Base-by-base conservation (phyloP, 2,888 invertebrate species). In the Amblyjoppa proteus region DNA sequence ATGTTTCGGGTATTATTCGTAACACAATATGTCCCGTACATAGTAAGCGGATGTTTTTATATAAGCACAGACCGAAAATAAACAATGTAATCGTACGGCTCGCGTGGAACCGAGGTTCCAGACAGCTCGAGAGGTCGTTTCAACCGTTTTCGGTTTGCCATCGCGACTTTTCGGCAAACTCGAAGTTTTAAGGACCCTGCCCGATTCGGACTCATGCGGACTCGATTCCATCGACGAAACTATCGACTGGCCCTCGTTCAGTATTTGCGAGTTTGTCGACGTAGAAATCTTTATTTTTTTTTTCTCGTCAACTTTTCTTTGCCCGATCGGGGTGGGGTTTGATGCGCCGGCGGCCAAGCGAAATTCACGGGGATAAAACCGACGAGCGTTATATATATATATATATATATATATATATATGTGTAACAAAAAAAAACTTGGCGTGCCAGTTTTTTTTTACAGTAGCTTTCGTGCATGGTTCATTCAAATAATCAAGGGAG, bases 251-350 rank as follows among this genome's bases (percentile, higher is more conserved):
- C 31, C n/a, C 16, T 64, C 34, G 64, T 11, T 13, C 16, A 16
- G 34, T 64, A 61, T 64, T 64, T n/a, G 64, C 64, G 31, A 64
- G 34, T 64, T 34, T 28, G 16, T 16, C 64, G 64, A 31, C 9
- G 16, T 6, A 6, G 38, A 7, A 16, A 41, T 66, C 16, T 80
- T 53, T 56, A 31, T 28, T 41, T 38, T 28, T 16, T 45, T 79
- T 64, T 51, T 20, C 58, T 49, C 28, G 1, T 45, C 9, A 13
- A 20, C n/a, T 66, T 73, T 73, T 66, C 25, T 9, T 25, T 7
- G 4, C 25, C 9, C 77, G 66, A 79, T 34, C 38, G 28, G 83
- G 75, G 75, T 80, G 83, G 71, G 75, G 79, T 83, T 83, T 58
- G 75, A 83, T 64, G 79, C 69, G 34, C 49, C 69, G 74, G 45